These are phyloP conservation scores for Netelia fuscicornis DNA, from an alignment of 2,888 invertebrate species.

Conservation along the genomic window DNA sequence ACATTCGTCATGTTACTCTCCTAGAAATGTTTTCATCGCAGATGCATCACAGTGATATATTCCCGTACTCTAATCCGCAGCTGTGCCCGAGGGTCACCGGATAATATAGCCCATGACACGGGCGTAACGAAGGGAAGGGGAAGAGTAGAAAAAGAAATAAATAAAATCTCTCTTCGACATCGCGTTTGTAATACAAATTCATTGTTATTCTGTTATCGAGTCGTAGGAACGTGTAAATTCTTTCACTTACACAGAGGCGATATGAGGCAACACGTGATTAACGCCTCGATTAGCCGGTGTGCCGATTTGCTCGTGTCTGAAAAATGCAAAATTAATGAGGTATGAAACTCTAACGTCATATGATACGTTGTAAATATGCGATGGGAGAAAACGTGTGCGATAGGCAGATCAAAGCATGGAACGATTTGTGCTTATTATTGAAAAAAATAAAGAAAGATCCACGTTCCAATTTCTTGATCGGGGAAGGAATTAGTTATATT, in stretches of 20 bases:
- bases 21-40: conserved; percentile 75
- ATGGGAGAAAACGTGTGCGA: not conserved
- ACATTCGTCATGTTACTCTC: conserved; percentile 51
- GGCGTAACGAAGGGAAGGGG: not conserved
- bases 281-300: conserved; percentile 81
- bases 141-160: not conserved
- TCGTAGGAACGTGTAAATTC: conserved; percentile 21
- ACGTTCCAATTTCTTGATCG: too few relatives aligned
- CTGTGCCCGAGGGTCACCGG: conserved; percentile 73
- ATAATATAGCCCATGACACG: conserved; percentile 36
- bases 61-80: conserved; percentile 79
- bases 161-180: conserved; percentile 14
- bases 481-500: not conserved
- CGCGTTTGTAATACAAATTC: conserved; percentile 50
- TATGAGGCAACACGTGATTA: conserved; percentile 82
- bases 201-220: conserved; percentile 25
- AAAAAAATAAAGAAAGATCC: not conserved
- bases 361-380: not conserved
- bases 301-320: conserved; percentile 81
- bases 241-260: conserved; percentile 80
- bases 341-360: not conserved
- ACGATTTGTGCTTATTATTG: not conserved
- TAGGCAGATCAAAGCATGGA: not conserved
- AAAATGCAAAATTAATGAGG: conserved; percentile 57
- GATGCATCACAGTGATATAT: conserved; percentile 69